phyloP scores from a whole-genome alignment of 2,888 invertebrate genomes.

The Ellobium chinense region DNA sequence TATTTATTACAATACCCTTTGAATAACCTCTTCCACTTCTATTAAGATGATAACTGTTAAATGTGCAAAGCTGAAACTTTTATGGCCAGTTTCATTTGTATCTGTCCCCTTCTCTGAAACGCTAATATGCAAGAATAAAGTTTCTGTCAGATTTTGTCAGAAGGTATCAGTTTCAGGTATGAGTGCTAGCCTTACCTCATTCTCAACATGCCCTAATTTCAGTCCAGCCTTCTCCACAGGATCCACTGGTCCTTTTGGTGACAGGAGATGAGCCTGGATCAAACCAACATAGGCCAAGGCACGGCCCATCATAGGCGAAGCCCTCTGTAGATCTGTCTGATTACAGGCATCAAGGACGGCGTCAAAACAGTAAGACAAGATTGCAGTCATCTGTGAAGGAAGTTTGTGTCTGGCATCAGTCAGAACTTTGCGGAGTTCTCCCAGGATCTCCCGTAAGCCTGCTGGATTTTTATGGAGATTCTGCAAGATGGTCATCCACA shows the following conservation, averaged over 20 bases:
- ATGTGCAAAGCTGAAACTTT: too few relatives aligned
- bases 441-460: not conserved
- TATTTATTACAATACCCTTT: too few relatives aligned
- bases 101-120: too few relatives aligned
- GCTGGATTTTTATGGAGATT: not conserved
- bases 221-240: slow-evolving; percentile 89
- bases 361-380: slow-evolving; percentile 40
- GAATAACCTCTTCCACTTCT: too few relatives aligned
- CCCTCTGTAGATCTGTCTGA: not conserved
- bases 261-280: slow-evolving; percentile 62
- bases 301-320: slow-evolving; percentile 48
- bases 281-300: slow-evolving; percentile 66
- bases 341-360: slow-evolving; percentile 32
- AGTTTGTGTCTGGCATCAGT: not conserved
- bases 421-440: slow-evolving; percentile 3
- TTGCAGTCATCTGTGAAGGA: not conserved
- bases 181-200: too few relatives aligned
- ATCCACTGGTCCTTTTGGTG: slow-evolving; percentile 86
- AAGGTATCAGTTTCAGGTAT: too few relatives aligned
- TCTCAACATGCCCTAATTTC: slow-evolving; percentile 85
- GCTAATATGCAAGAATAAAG: too few relatives aligned
- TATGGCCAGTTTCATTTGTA: too few relatives aligned
- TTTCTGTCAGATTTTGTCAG: too few relatives aligned
- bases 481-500: slow-evolving; percentile 12
- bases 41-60: too few relatives aligned